Evolutionary conservation across 2,888 invertebrate species (phyloP), one percentile per base, ranked within the genome.

Genomic region (Alcis repandata): DNA sequence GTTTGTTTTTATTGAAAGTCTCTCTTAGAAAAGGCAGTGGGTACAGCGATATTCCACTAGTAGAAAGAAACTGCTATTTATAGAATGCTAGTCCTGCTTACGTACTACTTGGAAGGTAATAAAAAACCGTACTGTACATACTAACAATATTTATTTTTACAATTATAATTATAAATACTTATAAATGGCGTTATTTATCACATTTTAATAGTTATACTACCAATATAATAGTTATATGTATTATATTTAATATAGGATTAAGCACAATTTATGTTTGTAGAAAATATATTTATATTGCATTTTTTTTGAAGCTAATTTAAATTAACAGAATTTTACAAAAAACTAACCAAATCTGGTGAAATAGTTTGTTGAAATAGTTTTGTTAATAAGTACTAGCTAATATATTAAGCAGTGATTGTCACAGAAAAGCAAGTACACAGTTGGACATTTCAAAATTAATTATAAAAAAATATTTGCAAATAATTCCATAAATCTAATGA

Each of bases 131-230:
- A 4, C 6, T 33, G 17, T 13, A 19, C 45, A 13, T 63, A 66
- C 68, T 68, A 40, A 45, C 62, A 63, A 43, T 40, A 67, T 63
- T 80, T 80, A 79, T 75, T 75, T 65, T 67, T 73, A 72, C 78
- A 79, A 69, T 73, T 74, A 82, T 76, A 79, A 77, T 75, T 69
- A 79, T 81, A 74, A 90, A 89, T 88, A 89, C 85, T 90, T 78
- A 76, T 82, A 85, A 86, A 91, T 91, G 91, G 91, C 90, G 82
- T 82, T 80, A 79, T 81, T 78, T 90, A 91, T 91, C 91, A 90
- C 90, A 89, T 79, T 78, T 78, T 65, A 77, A 77, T 80, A 69
- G 69, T 79, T 80, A 79, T 63, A 51, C 59, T 67, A 71, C 61
- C 27, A 27, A 11, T 45, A 27, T 40, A 36, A 36, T 41, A 46